These are phyloP conservation scores for Salarias fasciatus DNA, from an alignment of 2,797 vertebrate genomes.

Conservation along the genomic window DNA sequence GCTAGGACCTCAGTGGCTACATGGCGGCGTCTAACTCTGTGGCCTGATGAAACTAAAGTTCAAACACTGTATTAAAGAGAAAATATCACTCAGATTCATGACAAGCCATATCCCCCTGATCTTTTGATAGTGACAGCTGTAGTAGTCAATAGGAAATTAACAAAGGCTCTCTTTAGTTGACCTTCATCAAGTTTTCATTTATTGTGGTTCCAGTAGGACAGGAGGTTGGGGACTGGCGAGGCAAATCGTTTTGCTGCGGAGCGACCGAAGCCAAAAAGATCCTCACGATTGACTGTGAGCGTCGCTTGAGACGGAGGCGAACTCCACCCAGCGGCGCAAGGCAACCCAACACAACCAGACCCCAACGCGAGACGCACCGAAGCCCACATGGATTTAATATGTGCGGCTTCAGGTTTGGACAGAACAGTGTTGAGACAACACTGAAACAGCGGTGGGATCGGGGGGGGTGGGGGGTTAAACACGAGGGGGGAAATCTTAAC, in stretches of 20 bases:
- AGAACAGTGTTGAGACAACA: slow-evolving; percentile 55
- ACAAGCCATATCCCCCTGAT: slow-evolving; percentile 61
- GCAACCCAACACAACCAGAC: slow-evolving; percentile 48
- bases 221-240: slow-evolving; percentile 59
- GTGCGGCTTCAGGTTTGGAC: slow-evolving; percentile 53
- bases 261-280: slow-evolving; percentile 51
- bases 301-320: slow-evolving; percentile 27
- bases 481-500: slow-evolving; percentile 30
- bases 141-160: slow-evolving; percentile 62
- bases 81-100: slow-evolving; percentile 61
- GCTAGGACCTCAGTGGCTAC: slow-evolving; percentile 54
- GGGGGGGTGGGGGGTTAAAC: too few species aligned
- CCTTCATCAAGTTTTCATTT: slow-evolving; percentile 79
- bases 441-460: slow-evolving; percentile 44
- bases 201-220: slow-evolving; percentile 75
- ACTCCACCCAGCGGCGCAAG: slow-evolving; percentile 49
- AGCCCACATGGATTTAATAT: slow-evolving; percentile 50
- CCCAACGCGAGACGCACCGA: slow-evolving; percentile 43
- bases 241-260: slow-evolving; percentile 62
- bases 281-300: slow-evolving; percentile 22
- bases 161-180: slow-evolving; percentile 67
- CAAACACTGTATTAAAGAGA: slow-evolving; percentile 57
- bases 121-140: slow-evolving; percentile 68
- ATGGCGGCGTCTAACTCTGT: slow-evolving; percentile 51
- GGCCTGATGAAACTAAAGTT: slow-evolving; percentile 65